These are phyloP conservation scores for Gibbula magus DNA, from an alignment of 2,888 invertebrate species.

Conservation along the genomic window DNA sequence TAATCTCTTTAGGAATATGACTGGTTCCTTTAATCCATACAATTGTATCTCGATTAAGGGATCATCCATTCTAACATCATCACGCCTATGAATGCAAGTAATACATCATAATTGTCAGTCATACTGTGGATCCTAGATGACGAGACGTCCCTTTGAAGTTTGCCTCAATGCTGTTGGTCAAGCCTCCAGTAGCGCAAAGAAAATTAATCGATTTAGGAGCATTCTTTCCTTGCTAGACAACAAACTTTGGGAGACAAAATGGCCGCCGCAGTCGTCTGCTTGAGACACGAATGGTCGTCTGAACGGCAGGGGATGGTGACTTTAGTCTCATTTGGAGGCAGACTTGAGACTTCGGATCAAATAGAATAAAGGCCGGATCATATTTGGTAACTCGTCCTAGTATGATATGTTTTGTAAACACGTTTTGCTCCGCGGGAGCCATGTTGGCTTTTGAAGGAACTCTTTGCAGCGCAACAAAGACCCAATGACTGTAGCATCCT, in stretches of 20 bases:
- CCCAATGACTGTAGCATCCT: background rate
- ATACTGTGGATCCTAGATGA: background rate
- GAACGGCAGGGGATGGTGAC: conserved; percentile 12
- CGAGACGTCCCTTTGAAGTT: conserved; percentile 18
- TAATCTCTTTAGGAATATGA: too few relatives aligned
- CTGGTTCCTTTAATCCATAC: too few relatives aligned
- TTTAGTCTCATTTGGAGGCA: conserved; percentile 15
- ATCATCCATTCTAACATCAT: too few relatives aligned
- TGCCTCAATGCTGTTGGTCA: background rate
- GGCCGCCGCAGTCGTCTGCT: conserved; percentile 17
- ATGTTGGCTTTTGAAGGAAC: background rate
- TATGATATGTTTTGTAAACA: background rate
- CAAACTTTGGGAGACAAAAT: conserved; percentile 4
- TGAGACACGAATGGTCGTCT: background rate
- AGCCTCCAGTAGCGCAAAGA: conserved; percentile 3
- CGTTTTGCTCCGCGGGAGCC: background rate
- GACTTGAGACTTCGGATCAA: background rate
- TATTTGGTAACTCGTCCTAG: background rate
- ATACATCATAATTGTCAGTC: conserved; percentile 10
- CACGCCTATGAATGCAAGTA: background rate
- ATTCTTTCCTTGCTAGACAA: background rate
- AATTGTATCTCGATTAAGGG: too few relatives aligned
- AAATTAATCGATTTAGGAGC: background rate
- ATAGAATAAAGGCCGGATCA: background rate
- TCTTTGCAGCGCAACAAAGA: background rate